Conservation (phyloP, 2,113 vertebrate genomes). For the Hemiprocne comata region DNA sequence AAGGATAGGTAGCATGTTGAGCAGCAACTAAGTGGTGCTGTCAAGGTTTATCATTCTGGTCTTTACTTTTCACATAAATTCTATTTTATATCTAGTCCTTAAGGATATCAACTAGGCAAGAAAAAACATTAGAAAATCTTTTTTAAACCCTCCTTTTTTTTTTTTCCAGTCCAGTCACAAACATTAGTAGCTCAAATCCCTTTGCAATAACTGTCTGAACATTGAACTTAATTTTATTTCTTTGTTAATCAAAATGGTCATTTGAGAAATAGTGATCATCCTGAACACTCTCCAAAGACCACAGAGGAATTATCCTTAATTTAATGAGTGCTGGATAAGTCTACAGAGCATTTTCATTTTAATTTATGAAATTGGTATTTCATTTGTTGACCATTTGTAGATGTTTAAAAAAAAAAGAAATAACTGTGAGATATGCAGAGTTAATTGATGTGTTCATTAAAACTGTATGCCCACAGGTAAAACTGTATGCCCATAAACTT, state of each 20-base stretch:
- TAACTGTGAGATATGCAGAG: background rate
- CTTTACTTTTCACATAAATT: background rate
- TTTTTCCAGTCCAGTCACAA: background rate
- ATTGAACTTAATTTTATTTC: constrained; percentile 24
- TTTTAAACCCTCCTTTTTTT: fast-evolving
- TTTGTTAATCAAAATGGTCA: constrained; percentile 49
- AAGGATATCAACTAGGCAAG: background rate
- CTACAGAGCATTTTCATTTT: constrained; percentile 19
- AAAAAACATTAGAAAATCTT: background rate
- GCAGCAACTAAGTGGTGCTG: background rate
- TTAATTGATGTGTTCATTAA: constrained; percentile 40
- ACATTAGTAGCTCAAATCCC: constrained; percentile 29
- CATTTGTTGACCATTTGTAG: constrained; percentile 36
- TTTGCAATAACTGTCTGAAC: constrained; percentile 30
- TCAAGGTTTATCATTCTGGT: background rate
- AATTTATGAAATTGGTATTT: constrained; percentile 49
- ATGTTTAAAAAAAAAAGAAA: background rate
- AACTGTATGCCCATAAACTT: background rate
- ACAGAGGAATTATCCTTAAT: background rate
- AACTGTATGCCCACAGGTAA: background rate
- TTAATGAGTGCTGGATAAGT: background rate
- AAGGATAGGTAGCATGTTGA: background rate
- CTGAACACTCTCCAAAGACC: constrained; percentile 25
- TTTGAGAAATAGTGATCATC: constrained; percentile 33
- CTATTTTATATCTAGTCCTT: background rate